These are phyloP conservation scores for Hystrix brachyura DNA, from an alignment of 2,113 vertebrate species.

Conservation along the genomic window DNA sequence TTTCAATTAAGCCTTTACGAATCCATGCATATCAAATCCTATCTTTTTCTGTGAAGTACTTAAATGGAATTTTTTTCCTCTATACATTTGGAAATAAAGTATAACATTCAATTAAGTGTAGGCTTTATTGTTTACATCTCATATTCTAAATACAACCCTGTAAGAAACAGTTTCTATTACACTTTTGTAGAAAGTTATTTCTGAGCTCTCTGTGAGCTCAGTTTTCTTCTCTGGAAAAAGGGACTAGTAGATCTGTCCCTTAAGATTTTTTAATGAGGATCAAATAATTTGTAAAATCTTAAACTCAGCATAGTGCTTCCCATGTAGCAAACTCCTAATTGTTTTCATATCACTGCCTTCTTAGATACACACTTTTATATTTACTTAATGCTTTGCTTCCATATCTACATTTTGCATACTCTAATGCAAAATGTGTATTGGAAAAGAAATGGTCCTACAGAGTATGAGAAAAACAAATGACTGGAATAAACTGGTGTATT, in stretches of 20 bases:
- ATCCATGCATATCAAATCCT: background rate
- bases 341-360: background rate
- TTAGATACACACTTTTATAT: background rate
- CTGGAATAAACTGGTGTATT: background rate
- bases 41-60: constrained; percentile 59
- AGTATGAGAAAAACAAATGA: background rate
- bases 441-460: background rate
- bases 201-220: background rate
- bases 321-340: background rate
- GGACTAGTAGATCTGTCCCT: background rate
- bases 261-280: constrained; percentile 25
- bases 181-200: background rate
- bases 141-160: constrained; percentile 27
- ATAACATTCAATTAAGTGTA: constrained; percentile 54
- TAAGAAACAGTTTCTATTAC: background rate
- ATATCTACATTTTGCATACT: background rate
- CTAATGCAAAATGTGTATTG: background rate
- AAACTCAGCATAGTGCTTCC: background rate
- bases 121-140: constrained; percentile 16
- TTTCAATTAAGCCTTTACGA: constrained; percentile 63
- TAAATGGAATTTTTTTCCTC: constrained; percentile 24
- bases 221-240: background rate
- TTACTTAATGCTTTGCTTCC: background rate
- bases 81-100: constrained; percentile 62
- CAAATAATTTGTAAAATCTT: constrained; percentile 14